Evolutionary conservation across 2,113 vertebrate species (phyloP).

Genomic region (Hoplias malabaricus): DNA sequence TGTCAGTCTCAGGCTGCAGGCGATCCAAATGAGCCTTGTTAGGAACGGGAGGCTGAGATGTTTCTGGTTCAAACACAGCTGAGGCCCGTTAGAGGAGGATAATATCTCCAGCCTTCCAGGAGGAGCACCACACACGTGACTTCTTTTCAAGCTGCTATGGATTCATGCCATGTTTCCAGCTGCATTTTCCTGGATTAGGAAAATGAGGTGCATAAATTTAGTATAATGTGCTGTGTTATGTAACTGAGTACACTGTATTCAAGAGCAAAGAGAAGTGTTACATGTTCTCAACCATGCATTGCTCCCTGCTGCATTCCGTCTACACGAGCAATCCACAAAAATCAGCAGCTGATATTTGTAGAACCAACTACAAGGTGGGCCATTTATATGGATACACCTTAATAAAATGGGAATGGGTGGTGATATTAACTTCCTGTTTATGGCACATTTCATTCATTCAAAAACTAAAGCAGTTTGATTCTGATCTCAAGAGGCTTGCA

Average conservation of each 20-base stretch:
- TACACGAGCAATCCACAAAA: no score
- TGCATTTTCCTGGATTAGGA: not conserved
- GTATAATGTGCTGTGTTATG: not conserved
- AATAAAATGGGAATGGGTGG: no score
- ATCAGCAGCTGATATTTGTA: no score
- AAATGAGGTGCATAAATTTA: not conserved
- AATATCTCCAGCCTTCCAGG: not conserved
- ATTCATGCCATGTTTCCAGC: not conserved
- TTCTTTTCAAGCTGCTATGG: not conserved
- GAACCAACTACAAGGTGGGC: no score
- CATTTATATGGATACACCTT: no score
- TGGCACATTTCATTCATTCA: no score
- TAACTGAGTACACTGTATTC: not conserved
- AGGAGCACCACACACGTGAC: not conserved
- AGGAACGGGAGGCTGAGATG: not conserved
- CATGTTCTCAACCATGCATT: not conserved
- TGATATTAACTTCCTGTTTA: no score
- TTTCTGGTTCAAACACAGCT: not conserved
- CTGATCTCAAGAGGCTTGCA: no score
- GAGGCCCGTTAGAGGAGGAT: not conserved
- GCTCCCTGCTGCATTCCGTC: not conserved
- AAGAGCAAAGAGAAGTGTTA: not conserved
- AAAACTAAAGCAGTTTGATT: no score
- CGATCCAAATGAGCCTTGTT: not conserved
- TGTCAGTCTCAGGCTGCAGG: not conserved